Evolutionary conservation across 1,140 invertebrate species (phyloP).

Genomic region (Macrotrachela quadricornifera): DNA sequence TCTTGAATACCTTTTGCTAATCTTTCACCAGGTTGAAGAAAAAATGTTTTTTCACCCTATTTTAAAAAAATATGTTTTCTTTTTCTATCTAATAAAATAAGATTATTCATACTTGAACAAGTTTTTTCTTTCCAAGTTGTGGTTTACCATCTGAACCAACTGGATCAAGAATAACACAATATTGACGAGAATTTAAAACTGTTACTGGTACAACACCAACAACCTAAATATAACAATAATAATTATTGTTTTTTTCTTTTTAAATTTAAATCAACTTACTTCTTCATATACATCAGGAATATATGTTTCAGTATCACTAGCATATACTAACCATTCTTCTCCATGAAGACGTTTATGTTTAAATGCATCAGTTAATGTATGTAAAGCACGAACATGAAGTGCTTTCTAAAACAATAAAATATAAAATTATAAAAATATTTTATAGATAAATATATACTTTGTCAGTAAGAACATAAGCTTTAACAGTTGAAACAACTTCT

Average conservation of each 20-base stretch:
- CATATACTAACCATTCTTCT: constrained; percentile 35
- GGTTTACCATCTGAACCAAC: constrained; percentile 26
- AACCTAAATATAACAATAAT: constrained; percentile 34
- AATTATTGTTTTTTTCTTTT: constrained; percentile 36
- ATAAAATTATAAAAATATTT: background rate
- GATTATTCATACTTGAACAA: constrained; percentile 15
- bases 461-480: constrained; percentile 33
- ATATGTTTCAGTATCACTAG: constrained; percentile 32
- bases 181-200: background rate
- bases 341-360: constrained; percentile 30
- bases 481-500: constrained; percentile 31
- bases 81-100: too few species aligned
- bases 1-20: constrained; percentile 33
- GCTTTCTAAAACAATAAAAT: constrained; percentile 20
- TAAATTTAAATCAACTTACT: constrained; percentile 31
- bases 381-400: constrained; percentile 28
- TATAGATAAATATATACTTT: background rate
- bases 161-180: background rate
- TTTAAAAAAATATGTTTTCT: background rate
- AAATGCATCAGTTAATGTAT: constrained; percentile 32
- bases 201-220: background rate
- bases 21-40: constrained; percentile 31
- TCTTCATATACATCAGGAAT: constrained; percentile 36
- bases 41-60: constrained; percentile 34
- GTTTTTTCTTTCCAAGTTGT: constrained; percentile 27